phyloP scores from a whole-genome alignment of 1,140 invertebrate species.

The Harpegnathos saltator region DNA sequence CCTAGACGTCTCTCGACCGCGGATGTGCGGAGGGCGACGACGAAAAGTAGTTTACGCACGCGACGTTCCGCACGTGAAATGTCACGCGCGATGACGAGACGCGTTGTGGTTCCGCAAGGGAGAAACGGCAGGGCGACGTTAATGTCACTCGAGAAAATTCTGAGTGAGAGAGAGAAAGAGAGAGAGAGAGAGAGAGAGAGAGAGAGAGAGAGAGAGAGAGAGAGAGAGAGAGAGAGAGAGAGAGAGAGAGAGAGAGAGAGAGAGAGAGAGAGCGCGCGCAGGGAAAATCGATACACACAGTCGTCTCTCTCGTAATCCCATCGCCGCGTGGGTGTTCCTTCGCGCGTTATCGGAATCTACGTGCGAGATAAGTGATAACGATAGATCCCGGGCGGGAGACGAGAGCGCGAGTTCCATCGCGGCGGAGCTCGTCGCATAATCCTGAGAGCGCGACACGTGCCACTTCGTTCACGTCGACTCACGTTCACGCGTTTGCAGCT shows the following conservation, averaged over 20 bases:
- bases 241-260: no score
- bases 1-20: neutral
- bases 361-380: neutral
- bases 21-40: neutral
- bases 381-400: neutral
- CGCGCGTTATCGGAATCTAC: neutral
- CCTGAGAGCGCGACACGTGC: neutral
- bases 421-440: neutral
- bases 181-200: no score
- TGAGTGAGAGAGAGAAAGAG: neutral
- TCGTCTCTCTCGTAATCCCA: no score
- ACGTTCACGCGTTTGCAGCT: neutral
- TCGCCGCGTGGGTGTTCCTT: neutral
- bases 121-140: neutral
- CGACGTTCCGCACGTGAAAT: neutral
- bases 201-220: no score
- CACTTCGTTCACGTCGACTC: neutral
- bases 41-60: constrained; percentile 21
- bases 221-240: no score
- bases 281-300: neutral
- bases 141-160: constrained; percentile 5
- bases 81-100: neutral
- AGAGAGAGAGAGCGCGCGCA: no score
- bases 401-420: neutral
- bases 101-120: neutral